Evolutionary conservation across 2,113 vertebrate species (phyloP).

Genomic region (Pteruthius melanotis): DNA sequence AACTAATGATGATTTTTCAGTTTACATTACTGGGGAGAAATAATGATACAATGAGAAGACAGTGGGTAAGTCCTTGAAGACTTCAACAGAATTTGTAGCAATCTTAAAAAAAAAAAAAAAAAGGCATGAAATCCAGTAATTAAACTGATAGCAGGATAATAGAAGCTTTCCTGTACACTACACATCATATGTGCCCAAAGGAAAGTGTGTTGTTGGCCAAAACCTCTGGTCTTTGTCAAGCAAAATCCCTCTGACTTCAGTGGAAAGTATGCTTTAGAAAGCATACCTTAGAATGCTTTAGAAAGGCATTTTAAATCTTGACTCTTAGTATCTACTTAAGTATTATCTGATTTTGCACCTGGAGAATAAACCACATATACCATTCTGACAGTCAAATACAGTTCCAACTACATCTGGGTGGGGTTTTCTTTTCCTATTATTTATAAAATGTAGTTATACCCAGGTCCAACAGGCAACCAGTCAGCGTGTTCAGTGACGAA

Average conservation of each 20-base stretch:
- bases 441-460: not conserved
- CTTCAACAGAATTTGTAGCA: not conserved
- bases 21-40: not conserved
- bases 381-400: not conserved
- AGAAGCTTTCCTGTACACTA: not conserved
- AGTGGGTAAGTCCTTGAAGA: not conserved
- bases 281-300: not conserved
- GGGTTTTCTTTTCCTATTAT: not conserved
- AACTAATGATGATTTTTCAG: not conserved
- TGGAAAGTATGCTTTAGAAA: not conserved
- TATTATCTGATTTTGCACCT: constrained; percentile 32
- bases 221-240: not conserved
- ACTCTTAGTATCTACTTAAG: not conserved
- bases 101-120: not conserved
- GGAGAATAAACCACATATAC: constrained; percentile 24
- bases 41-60: not conserved
- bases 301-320: not conserved
- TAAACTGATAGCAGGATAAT: not conserved
- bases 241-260: not conserved
- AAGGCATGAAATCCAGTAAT: not conserved
- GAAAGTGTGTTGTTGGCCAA: not conserved
- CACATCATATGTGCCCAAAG: not conserved
- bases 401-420: not conserved
- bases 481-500: not conserved
- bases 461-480: not conserved